Evolutionary conservation across 2,888 invertebrate genomes (phyloP), one percentile per base, ranked within the genome.

Genomic region (Entomobrya proxima): DNA sequence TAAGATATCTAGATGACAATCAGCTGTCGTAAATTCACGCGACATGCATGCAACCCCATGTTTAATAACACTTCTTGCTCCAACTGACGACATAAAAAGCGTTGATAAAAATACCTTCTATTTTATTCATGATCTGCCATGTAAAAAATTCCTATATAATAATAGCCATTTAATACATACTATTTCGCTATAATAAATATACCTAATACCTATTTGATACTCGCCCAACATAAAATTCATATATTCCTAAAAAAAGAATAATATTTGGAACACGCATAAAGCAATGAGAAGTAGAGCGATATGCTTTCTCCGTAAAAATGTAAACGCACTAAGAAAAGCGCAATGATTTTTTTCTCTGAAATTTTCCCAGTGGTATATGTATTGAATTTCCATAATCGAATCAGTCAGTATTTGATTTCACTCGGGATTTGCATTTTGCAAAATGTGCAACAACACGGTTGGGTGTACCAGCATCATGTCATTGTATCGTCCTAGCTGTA

Each of bases 351-450:
- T 72, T 58, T 35, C 40, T 44, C 40, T 30, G 30, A 47, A 58
- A 37, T 52, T 67, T 21, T 37, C 35, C 18, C 18, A 30, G 30
- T 32, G 27, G 50, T 50, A 24, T 74, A 21, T 52, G 47, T 84
- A 84, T 84, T 72, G 84, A 84, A 84, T 84, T 84, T 77, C 84
- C 84, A 84, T 84, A 84, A 84, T 77, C 84, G 69, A 84, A 82
- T 82, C 74, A 74, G 75, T 75, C 74, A 82, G 74, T 81, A 61
- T 81, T 82, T 75, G 75, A 82, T 82, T 75, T 75, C 75, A 82
- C 64, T 47, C 32, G 74, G 74, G 75, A 82, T 82, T 75, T 75
- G 74, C 64, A 75, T 82, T 74, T 75, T 82, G 82, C 82, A 75
- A 82, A 47, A 64, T 75, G 44, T 37, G 18, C 11, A 9, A 27